These are phyloP conservation scores for Apis cerana DNA, from an alignment of 1,140 invertebrate species.

Conservation along the genomic window DNA sequence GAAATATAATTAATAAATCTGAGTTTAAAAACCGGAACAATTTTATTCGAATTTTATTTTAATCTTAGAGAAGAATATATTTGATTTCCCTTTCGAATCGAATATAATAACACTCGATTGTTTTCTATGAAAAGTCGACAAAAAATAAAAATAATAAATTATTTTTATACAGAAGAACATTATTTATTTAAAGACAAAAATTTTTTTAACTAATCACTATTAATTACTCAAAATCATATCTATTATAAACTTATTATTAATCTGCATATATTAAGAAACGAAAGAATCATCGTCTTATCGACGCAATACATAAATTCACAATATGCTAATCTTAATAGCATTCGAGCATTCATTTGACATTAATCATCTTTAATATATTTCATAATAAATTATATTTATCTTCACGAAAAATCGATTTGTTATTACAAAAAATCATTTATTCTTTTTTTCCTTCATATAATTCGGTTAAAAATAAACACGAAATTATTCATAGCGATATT, in stretches of 20 bases:
- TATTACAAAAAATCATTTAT: background rate
- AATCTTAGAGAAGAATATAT: slow-evolving; percentile 22
- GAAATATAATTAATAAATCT: background rate
- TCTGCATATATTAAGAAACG: no score
- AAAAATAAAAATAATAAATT: no score
- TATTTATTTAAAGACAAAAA: no score
- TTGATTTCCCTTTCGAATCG: background rate
- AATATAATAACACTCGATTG: background rate
- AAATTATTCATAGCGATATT: background rate
- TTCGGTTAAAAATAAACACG: background rate
- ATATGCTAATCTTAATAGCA: no score
- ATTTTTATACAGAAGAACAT: no score
- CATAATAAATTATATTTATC: background rate
- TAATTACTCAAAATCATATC: no score
- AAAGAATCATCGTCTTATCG: no score
- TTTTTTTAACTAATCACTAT: no score
- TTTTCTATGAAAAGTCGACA: background rate
- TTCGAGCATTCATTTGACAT: background rate
- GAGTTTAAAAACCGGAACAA: slow-evolving; percentile 6
- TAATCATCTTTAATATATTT: background rate
- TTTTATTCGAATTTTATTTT: background rate
- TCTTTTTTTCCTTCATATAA: background rate
- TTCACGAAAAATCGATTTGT: background rate
- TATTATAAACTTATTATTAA: no score
- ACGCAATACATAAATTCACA: no score